A percentile compares a stretch with the other conserved stretches of the same genome.
These are phyloP conservation scores for Campoplex capitator DNA, from an alignment of 2,888 invertebrate species.

Conservation along the genomic window DNA sequence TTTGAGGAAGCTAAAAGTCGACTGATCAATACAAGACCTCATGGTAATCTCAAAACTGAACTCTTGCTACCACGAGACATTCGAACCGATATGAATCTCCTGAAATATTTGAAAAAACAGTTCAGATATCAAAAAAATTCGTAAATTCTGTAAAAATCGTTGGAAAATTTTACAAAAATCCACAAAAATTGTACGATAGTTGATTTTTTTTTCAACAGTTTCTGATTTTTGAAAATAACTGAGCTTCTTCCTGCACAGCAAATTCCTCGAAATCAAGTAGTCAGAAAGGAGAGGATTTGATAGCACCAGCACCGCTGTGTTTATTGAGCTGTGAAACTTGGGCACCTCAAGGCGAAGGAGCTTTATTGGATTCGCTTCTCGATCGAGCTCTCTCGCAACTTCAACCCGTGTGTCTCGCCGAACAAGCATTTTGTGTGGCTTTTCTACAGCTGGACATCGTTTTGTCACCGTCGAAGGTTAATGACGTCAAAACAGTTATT, in stretches of 20 bases:
- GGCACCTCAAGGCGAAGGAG: slow-evolving; percentile 82
- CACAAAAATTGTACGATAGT: background rate
- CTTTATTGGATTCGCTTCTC: slow-evolving; percentile 88
- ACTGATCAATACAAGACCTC: slow-evolving; percentile 79
- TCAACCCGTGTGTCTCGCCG: slow-evolving; percentile 96
- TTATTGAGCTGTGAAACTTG: slow-evolving; percentile 80
- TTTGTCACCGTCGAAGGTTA: slow-evolving; percentile 79
- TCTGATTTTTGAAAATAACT: background rate
- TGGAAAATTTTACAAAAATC: too few relatives aligned
- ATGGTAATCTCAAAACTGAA: slow-evolving; percentile 62
- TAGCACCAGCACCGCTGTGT: slow-evolving; percentile 81
- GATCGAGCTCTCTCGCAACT: slow-evolving; percentile 95
- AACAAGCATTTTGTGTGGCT: slow-evolving; percentile 96
- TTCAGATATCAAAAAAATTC: too few relatives aligned
- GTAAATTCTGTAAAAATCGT: too few relatives aligned
- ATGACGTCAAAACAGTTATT: background rate
- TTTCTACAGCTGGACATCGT: slow-evolving; percentile 93
- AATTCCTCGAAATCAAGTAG: slow-evolving; percentile 79
- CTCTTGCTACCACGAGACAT: background rate
- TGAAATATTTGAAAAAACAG: too few relatives aligned
- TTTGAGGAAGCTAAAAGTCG: slow-evolving; percentile 89
- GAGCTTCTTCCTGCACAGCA: slow-evolving; percentile 68
- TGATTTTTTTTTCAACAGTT: background rate
- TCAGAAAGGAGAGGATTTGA: slow-evolving; percentile 80
- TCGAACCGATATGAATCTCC: too few relatives aligned